phyloP scores from a whole-genome alignment of 2,797 vertebrate species.

The Sciurus vulgaris region DNA sequence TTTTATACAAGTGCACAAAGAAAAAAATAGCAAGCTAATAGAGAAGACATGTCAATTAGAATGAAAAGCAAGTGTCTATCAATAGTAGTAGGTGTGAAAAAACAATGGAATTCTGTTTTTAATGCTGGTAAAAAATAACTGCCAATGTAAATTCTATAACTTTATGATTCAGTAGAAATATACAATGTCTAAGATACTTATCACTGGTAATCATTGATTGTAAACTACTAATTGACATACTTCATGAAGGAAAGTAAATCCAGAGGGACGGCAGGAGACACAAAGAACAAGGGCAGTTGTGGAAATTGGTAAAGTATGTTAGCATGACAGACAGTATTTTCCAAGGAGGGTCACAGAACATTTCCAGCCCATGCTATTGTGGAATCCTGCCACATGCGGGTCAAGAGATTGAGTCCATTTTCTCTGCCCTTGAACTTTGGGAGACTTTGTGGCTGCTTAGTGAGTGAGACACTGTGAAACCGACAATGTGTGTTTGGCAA shows the following conservation, averaged over 20 bases:
- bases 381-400: not conserved
- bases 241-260: not conserved
- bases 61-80: not conserved
- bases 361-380: not conserved
- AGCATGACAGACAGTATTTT: not conserved
- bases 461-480: not conserved
- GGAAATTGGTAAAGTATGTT: not conserved
- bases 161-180: not conserved
- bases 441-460: not conserved
- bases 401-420: not conserved
- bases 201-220: not conserved
- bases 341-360: not conserved
- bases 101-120: not conserved
- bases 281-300: not conserved
- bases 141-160: not conserved
- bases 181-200: not conserved
- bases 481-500: not conserved
- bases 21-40: not conserved
- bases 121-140: not conserved
- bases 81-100: not conserved
- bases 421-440: not conserved
- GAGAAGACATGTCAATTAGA: not conserved
- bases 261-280: not conserved
- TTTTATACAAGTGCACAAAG: not conserved
- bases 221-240: not conserved